Evolutionary conservation across 1,140 invertebrate species (phyloP).

Genomic region (Lamellibrachia luymesi): DNA sequence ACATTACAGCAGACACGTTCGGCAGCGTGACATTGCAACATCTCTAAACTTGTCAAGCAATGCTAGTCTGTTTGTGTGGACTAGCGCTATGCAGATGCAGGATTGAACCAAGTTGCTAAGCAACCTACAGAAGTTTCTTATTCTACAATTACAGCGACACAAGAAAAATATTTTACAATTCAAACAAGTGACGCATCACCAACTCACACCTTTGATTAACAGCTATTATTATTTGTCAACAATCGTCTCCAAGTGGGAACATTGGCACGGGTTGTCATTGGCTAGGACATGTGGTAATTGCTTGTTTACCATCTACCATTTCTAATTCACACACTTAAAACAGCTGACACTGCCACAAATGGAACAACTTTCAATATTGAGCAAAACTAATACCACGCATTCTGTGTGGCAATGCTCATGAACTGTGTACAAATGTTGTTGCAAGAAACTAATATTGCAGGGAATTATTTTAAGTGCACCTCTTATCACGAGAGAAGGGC

Average conservation of each 20-base stretch:
- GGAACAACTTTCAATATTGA: not conserved
- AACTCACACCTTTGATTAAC: not conserved
- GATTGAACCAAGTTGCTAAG: too few species aligned
- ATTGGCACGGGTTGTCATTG: not conserved
- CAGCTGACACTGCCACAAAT: not conserved
- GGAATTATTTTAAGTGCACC: not conserved
- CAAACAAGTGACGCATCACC: not conserved
- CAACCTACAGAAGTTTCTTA: too few species aligned
- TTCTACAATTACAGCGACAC: not conserved
- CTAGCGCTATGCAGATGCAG: too few species aligned
- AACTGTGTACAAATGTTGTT: not conserved
- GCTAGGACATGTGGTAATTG: not conserved
- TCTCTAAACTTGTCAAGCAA: too few species aligned
- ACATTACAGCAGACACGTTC: not conserved
- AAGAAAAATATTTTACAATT: not conserved
- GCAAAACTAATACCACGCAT: not conserved
- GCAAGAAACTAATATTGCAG: not conserved
- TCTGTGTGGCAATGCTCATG: not conserved
- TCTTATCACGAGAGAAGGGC: not conserved
- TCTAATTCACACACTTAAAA: not conserved
- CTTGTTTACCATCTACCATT: not conserved
- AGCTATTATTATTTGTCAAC: not conserved
- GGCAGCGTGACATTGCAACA: not conserved
- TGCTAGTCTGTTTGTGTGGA: too few species aligned
- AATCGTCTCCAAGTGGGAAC: not conserved